Conservation (phyloP, 35 echinoderm and acorn worm genomes). For the Apostichopus japonicus region DNA sequence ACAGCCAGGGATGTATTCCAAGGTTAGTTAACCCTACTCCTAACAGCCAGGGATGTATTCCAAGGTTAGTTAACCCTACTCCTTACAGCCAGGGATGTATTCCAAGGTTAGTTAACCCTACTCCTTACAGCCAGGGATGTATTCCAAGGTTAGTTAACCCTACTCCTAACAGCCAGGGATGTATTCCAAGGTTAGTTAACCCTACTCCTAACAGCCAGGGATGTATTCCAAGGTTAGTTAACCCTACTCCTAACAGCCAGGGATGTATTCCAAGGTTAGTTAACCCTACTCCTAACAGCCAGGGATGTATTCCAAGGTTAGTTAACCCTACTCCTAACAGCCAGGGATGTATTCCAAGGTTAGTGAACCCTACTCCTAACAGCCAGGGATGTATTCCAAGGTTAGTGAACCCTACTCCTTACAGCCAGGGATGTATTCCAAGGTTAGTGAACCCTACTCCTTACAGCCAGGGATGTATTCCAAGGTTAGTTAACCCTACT, state of each 20-base stretch:
- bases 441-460: too few relatives aligned
- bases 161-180: conserved; percentile 61
- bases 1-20: conserved; percentile 44
- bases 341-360: conserved; percentile 25
- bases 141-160: too few relatives aligned
- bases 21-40: too few relatives aligned
- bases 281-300: conserved; percentile 59
- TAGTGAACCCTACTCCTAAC: conserved; percentile 58
- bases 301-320: conserved; percentile 19
- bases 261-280: background rate
- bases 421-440: conserved; percentile 44
- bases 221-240: too few relatives aligned
- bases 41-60: conserved; percentile 41
- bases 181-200: too few relatives aligned
- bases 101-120: too few relatives aligned
- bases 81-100: conserved; percentile 39
- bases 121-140: conserved; percentile 54
- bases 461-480: conserved; percentile 41
- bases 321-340: conserved; percentile 60
- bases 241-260: conserved; percentile 61
- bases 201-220: conserved; percentile 58
- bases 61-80: too few relatives aligned
- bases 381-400: conserved; percentile 36
- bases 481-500: too few relatives aligned
- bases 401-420: conserved; percentile 54